A percentile compares a stretch with the other conserved stretches of the same genome.
Conservation (phyloP, 92 coral and sea anemone genomes). For the Porites rus region DNA sequence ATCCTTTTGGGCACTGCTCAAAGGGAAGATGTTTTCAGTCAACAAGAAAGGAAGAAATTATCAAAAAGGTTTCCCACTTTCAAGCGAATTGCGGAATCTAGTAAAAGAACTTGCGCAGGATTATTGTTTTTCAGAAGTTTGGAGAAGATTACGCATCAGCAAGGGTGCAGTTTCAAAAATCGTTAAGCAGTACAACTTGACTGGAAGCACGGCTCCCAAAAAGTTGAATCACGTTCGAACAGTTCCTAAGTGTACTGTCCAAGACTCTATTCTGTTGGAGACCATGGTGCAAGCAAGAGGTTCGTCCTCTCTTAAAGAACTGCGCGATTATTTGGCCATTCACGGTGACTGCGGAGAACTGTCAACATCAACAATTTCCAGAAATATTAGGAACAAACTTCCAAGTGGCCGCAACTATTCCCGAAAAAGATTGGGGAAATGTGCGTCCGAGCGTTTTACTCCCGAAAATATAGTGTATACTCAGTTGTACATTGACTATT, state of each 20-base stretch:
- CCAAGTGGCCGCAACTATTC: conserved; percentile 59
- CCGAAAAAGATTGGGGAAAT: conserved; percentile 68
- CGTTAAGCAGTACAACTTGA: conserved; percentile 46
- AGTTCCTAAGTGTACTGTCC: conserved; percentile 45
- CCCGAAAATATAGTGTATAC: conserved; percentile 66
- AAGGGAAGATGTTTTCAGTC: not conserved
- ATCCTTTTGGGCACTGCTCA: conserved; percentile 3
- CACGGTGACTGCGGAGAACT: conserved; percentile 62
- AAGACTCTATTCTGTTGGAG: conserved; percentile 63
- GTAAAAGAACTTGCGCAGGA: conserved; percentile 59
- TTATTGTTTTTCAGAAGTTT: conserved; percentile 47
- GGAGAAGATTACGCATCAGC: conserved; percentile 50
- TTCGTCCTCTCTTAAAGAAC: conserved; percentile 55
- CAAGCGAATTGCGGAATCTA: conserved; percentile 55
- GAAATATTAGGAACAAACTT: conserved; percentile 50
- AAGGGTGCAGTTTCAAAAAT: conserved; percentile 57
- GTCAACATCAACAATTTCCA: conserved; percentile 68
- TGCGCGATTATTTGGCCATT: conserved; percentile 46
- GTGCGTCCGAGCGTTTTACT: conserved; percentile 59
- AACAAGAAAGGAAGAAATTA: conserved; percentile 47
- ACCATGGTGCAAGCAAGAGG: conserved; percentile 59
- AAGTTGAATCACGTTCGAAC: conserved; percentile 57
- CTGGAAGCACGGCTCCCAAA: conserved; percentile 53
- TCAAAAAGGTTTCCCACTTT: conserved; percentile 52
- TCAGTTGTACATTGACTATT: conserved; percentile 66